phyloP scores from a whole-genome alignment of 2,888 invertebrate species.

The Esperia sulphurella region DNA sequence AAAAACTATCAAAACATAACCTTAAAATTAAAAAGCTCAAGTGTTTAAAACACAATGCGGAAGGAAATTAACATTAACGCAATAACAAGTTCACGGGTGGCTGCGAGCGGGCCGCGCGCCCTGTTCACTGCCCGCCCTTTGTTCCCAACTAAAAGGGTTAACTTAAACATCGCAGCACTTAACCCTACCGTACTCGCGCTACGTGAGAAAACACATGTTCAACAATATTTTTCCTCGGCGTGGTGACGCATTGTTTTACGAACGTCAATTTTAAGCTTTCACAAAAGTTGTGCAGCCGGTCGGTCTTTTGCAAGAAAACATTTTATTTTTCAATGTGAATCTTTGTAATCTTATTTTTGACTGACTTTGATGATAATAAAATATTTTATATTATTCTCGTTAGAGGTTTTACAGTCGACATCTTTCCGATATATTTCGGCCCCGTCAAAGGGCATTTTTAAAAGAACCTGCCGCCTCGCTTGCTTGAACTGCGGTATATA shows the following conservation, averaged over 20 bases:
- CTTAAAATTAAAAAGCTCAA: slow-evolving; percentile 10
- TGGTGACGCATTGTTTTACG: background rate
- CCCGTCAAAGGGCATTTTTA: too few relatives aligned
- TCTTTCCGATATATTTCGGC: too few relatives aligned
- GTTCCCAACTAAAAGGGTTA: slow-evolving; percentile 62
- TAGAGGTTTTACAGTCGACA: too few relatives aligned
- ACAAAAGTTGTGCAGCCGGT: background rate
- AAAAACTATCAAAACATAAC: background rate
- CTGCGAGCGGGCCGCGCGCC: slow-evolving; percentile 15
- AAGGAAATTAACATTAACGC: slow-evolving; percentile 45
- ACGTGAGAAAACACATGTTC: slow-evolving; percentile 41
- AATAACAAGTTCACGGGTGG: slow-evolving; percentile 31
- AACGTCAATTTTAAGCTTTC: background rate
- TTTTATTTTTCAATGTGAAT: too few relatives aligned
- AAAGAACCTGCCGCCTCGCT: too few relatives aligned
- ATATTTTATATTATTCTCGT: too few relatives aligned
- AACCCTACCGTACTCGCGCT: slow-evolving; percentile 35
- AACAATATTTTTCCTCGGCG: slow-evolving; percentile 35
- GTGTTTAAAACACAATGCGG: slow-evolving; percentile 43
- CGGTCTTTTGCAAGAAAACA: too few relatives aligned
- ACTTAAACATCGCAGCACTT: slow-evolving; percentile 49
- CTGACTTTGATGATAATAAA: too few relatives aligned
- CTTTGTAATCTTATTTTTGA: too few relatives aligned
- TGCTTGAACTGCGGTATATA: too few relatives aligned
- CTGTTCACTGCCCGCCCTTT: slow-evolving; percentile 53